These are phyloP conservation scores for Crocuta crocuta DNA, from an alignment of 2,113 vertebrate species.

Conservation along the genomic window DNA sequence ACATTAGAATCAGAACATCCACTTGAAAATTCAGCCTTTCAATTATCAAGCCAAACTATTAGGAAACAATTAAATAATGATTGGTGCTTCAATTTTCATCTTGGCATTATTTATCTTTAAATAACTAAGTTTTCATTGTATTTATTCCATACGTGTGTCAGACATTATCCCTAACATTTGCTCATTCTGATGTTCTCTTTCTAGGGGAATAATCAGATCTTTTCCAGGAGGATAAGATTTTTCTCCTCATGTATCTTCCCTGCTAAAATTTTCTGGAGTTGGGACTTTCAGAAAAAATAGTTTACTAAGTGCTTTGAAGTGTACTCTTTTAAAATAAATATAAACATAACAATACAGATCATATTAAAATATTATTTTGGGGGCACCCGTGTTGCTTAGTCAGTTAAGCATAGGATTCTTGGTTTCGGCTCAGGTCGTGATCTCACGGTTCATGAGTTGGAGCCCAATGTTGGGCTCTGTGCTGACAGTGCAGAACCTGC, in stretches of 20 bases:
- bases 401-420: no score
- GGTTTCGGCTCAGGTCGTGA: no score
- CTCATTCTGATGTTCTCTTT: background rate
- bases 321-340: background rate
- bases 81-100: background rate
- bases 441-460: no score
- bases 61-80: background rate
- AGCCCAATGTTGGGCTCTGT: no score
- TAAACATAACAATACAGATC: background rate
- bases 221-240: background rate
- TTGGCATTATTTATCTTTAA: constrained; percentile 11
- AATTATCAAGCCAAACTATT: background rate
- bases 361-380: background rate
- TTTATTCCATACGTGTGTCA: background rate
- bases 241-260: background rate
- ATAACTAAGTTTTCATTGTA: background rate
- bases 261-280: background rate
- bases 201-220: background rate
- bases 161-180: background rate
- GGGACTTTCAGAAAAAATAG: background rate
- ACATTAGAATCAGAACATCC: background rate
- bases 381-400: no score
- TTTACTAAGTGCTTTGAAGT: background rate
- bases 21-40: background rate
- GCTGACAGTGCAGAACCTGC: no score